Evolutionary conservation across 2,888 invertebrate genomes (phyloP).

Genomic region (Molorchus minor): DNA sequence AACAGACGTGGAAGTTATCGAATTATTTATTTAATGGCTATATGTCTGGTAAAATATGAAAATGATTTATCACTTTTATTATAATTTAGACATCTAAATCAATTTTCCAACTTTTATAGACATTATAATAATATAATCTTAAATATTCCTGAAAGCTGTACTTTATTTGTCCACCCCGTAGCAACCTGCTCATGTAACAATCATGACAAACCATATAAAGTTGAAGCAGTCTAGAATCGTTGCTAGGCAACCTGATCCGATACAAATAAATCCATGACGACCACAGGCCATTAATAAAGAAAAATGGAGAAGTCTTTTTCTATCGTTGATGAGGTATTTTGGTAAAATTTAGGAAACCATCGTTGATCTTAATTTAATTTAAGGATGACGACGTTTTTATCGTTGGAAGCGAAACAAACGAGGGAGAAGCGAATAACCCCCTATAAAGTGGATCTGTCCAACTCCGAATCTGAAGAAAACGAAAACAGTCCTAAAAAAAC

Average conservation of each 20-base stretch:
- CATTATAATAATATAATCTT: no score
- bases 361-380: conserved; percentile 5
- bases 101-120: no score
- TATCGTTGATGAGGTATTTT: conserved; percentile 31
- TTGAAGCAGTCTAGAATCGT: not conserved
- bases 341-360: not conserved
- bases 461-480: conserved; percentile 59
- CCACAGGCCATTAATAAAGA: not conserved
- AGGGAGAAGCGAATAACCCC: conserved; percentile 17
- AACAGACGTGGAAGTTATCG: not conserved
- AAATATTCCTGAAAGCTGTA: no score
- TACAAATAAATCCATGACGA: not conserved
- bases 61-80: no score
- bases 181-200: no score
- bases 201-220: no score
- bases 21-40: no score
- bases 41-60: no score
- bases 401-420: conserved; percentile 14
- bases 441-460: conserved; percentile 31
- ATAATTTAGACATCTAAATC: no score
- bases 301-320: conserved; percentile 40
- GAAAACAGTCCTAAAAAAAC: conserved; percentile 38
- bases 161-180: no score
- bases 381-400: conserved; percentile 27
- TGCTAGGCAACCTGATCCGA: conserved; percentile 18